Conservation (phyloP, 2,888 invertebrate genomes). For the Parochlus steinenii region DNA sequence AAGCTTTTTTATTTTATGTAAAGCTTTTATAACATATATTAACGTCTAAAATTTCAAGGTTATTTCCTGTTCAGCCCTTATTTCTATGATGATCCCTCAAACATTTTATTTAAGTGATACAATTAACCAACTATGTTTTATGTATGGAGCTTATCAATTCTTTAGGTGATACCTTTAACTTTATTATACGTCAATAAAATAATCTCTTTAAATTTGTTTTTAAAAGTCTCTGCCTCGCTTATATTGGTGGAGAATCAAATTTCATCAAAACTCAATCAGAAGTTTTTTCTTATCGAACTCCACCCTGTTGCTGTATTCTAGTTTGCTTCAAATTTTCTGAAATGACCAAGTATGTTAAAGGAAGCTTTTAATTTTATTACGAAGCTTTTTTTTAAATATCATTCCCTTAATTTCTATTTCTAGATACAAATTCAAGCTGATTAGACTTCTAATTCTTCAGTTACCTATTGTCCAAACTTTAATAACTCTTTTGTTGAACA, state of each 20-base stretch:
- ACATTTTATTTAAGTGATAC: slow-evolving; percentile 26
- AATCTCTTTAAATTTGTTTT: slow-evolving; percentile 22
- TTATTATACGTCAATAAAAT: slow-evolving; percentile 18
- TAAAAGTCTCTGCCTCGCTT: slow-evolving; percentile 24
- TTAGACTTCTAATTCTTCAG: slow-evolving; percentile 25
- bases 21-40: not conserved
- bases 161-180: slow-evolving; percentile 15
- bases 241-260: slow-evolving; percentile 23
- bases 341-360: slow-evolving; percentile 13
- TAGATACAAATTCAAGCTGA: slow-evolving; percentile 5
- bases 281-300: slow-evolving; percentile 22
- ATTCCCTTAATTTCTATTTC: not conserved
- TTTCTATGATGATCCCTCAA: slow-evolving; percentile 25
- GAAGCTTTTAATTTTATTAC: not conserved
- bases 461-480: slow-evolving; percentile 25
- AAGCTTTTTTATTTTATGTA: not conserved
- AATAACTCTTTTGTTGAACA: slow-evolving; percentile 25
- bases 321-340: slow-evolving; percentile 21
- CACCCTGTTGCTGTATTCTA: slow-evolving; percentile 24
- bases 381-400: not conserved
- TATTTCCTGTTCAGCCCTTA: slow-evolving; percentile 22
- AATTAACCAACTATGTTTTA: slow-evolving; percentile 27
- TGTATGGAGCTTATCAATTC: slow-evolving; percentile 23
- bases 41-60: slow-evolving; percentile 13
- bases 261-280: slow-evolving; percentile 28